Evolutionary conservation across 1,140 invertebrate genomes (phyloP), one percentile per base, ranked within the genome.

Genomic region (Leptinotarsa undecemlineata): DNA sequence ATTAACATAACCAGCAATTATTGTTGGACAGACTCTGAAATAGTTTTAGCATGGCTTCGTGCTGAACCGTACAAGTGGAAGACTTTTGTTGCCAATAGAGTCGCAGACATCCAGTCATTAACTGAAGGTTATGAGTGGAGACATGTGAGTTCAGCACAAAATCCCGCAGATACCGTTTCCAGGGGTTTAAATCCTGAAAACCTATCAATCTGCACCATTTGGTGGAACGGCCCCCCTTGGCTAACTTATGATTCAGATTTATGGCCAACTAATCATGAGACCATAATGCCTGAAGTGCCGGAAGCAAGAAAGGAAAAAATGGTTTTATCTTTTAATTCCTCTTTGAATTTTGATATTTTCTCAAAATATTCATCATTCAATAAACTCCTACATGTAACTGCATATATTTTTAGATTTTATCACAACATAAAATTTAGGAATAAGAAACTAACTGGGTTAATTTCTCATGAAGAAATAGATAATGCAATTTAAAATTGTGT

Each of bases 51-150:
- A 3, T 83, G 80, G 82, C 71, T 84, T 61, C 70, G 73, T 47
- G 75, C 70, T 62, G 48, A 71, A n/a, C 63, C 80, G 17, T 66
- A 76, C 63, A 17, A 14, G 20, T 80, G 81, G 60, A 84, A 86
- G 73, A 82, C 80, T 2, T 77, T 77, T 70, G 57, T 75, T 17
- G 26, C 21, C 15, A 77, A 74, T 61, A 51, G 73, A 15, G 68
- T 75, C 15, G 23, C 73, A 20, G 71, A 75, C 63, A 77, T 77
- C 13, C 74, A 68, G 33, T 15, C 20, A 3, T 60, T 73, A n/a
- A 73, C 74, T 3, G 15, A 68, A n/a, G 8, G n/a, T 20, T 13
- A 15, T 17, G 13, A 75, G 15, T 77, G 76, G 74, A 48, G 42
- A 11, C 67, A 77, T 61, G 57, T 77, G 3, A 6, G 3, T 2